Evolutionary conservation across 2,113 vertebrate genomes (phyloP), one percentile per base, ranked within the genome.

Genomic region (Sitta europaea): DNA sequence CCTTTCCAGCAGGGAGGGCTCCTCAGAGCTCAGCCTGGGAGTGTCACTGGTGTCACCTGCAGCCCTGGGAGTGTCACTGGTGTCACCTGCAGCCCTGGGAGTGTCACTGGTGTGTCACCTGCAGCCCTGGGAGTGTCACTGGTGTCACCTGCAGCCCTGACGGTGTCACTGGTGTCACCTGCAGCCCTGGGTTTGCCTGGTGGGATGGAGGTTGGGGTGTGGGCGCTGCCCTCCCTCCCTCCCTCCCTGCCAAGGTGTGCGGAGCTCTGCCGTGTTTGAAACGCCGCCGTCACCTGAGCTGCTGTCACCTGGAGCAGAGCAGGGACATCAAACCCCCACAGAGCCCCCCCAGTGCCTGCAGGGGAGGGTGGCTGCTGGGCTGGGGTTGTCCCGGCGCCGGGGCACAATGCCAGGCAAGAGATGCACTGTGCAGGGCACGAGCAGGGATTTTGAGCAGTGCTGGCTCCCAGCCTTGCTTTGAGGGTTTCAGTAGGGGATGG

Each of bases 211-310:
- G 15, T 5, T 4, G 73, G 20, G 4, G 0, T 0, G 4, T 1
- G 61, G 58, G 38, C 45, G 4, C 11, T 14, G 2, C 78, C n/a
- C 17, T 45, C 48, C 48, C 36, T 11, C 78, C n/a, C 17, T 45
- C 48, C 48, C 36, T 11, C 1, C 4, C 31, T 1, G 9, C 1
- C 5, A 8, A 42, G 2, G 5, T 1, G 6, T 0, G 2, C 3
- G 57, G 7, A 14, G 38, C 63, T 42, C 4, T 8, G 35, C 1
- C 0, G 13, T 2, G 72, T 4, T 62, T 3, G 2, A 22, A 68
- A 20, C 1, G 2, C 62, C 11, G 38, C 45, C 15, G 24, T 23
- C 20, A 23, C 47, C 59, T 2, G 38, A 50, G 47, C 63, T 28
- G 58, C 63, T 12, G 33, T 29, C 21, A 29, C 55, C 68, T 1